phyloP scores from a whole-genome alignment of 2,113 vertebrate genomes.

The Drymodes brunneopygia region DNA sequence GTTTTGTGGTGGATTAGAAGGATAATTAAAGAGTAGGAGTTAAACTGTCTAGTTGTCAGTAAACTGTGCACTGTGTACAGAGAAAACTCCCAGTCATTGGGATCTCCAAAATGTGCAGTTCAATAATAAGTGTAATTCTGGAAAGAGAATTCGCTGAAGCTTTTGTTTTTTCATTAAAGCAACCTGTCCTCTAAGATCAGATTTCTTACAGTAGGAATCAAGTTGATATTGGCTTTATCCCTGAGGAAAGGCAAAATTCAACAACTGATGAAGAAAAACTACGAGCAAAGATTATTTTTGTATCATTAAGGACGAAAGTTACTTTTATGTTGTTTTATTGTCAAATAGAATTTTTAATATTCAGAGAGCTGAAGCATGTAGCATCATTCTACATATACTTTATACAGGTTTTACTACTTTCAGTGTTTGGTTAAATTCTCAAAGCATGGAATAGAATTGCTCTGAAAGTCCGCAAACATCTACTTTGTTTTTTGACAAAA shows the following conservation, averaged over 20 bases:
- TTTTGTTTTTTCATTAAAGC: not conserved
- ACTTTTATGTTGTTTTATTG: not conserved
- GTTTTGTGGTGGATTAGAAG: not conserved
- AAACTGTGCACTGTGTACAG: not conserved
- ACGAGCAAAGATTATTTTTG: not conserved
- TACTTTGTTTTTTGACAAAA: not conserved
- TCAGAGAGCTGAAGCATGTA: not conserved
- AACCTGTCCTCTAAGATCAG: not conserved
- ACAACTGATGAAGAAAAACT: not conserved
- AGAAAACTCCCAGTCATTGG: not conserved
- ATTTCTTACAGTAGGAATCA: not conserved
- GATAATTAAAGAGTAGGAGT: not conserved
- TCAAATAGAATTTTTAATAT: not conserved
- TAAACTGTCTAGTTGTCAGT: not conserved
- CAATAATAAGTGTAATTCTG: not conserved
- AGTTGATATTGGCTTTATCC: not conserved
- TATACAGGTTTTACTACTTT: not conserved
- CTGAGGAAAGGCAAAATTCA: not conserved
- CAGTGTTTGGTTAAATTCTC: not conserved
- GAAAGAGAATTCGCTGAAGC: not conserved
- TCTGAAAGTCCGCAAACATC: not conserved
- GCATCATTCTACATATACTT: not conserved
- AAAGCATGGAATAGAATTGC: not conserved
- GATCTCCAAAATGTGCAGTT: not conserved
- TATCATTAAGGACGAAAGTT: not conserved